Conservation (phyloP, 2,797 vertebrate species). For the Enoplosus armatus region DNA sequence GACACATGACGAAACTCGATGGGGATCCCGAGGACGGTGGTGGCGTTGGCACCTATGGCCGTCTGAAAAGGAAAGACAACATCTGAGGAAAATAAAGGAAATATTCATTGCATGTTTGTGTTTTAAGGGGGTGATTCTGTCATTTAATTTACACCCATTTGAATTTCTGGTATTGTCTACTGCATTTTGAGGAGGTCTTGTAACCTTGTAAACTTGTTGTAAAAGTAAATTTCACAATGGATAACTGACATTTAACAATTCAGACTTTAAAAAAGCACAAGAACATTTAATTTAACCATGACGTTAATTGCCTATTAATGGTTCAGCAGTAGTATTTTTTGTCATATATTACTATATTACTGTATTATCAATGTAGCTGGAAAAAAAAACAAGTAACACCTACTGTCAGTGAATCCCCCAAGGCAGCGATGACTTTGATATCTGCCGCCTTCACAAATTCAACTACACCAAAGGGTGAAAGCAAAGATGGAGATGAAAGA, state of each 20-base stretch:
- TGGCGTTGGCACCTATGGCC: conserved; percentile 86
- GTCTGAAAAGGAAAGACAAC: conserved; percentile 74
- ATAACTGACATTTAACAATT: background rate
- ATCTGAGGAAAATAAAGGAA: background rate
- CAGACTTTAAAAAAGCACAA: no score
- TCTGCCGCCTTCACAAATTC: conserved; percentile 92
- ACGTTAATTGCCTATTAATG: background rate
- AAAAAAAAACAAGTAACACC: conserved; percentile 61
- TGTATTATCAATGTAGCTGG: background rate
- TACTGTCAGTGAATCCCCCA: conserved; percentile 96
- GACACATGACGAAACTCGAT: conserved; percentile 87
- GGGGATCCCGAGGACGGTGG: conserved; percentile 84
- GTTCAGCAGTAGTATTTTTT: background rate
- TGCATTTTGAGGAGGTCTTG: background rate
- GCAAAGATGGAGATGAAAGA: conserved; percentile 16
- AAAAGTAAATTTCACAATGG: background rate
- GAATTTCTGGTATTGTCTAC: background rate
- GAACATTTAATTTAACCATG: no score
- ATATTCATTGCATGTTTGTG: background rate
- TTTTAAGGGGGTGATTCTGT: background rate
- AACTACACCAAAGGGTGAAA: conserved; percentile 79
- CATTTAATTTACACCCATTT: background rate
- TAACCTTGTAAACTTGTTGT: background rate
- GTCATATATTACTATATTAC: background rate
- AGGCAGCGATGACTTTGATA: conserved; percentile 91